Percentiles rank a stretch among this genome's conserved stretches.
Evolutionary conservation across 2,888 invertebrate genomes (phyloP).

Genomic region (Aporophyla lueneburgensis): DNA sequence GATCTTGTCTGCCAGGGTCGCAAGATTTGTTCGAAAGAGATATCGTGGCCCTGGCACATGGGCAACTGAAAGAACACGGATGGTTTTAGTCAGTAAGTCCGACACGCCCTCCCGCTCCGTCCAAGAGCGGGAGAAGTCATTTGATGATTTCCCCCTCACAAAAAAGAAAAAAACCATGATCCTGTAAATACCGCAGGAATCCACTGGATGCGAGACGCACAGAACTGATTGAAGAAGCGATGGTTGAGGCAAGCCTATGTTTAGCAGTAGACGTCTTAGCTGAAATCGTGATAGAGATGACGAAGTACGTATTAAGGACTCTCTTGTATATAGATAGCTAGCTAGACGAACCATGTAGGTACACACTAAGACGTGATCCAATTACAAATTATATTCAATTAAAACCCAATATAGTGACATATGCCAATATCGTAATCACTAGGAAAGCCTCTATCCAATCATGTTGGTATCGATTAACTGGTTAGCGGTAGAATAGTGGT

Average conservation of each 20-base stretch:
- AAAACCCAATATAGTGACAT: constrained; percentile 18
- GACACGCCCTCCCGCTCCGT: too few species aligned
- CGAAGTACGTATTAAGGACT: not conserved
- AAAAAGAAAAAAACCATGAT: not conserved
- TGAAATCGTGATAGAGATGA: not conserved
- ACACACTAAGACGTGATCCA: not conserved
- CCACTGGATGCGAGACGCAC: not conserved
- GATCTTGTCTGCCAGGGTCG: too few species aligned
- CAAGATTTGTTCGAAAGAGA: too few species aligned
- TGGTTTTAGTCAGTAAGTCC: too few species aligned
- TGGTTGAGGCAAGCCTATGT: not conserved
- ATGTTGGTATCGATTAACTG: not conserved
- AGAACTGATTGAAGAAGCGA: not conserved
- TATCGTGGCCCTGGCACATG: too few species aligned
- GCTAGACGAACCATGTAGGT: not conserved
- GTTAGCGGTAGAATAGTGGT: not conserved
- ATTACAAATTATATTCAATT: constrained; percentile 26
- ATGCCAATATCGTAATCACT: not conserved
- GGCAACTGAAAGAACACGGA: too few species aligned
- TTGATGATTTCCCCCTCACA: too few species aligned
- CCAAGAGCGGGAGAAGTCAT: too few species aligned
- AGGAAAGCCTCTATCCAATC: not conserved
- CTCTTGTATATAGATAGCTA: not conserved
- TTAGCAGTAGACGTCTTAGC: not conserved
- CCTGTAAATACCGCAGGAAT: not conserved